A percentile compares a stretch with the other conserved stretches of the same genome.
phyloP scores from a whole-genome alignment of 2,113 vertebrate species.

The Serilophus lunatus region DNA sequence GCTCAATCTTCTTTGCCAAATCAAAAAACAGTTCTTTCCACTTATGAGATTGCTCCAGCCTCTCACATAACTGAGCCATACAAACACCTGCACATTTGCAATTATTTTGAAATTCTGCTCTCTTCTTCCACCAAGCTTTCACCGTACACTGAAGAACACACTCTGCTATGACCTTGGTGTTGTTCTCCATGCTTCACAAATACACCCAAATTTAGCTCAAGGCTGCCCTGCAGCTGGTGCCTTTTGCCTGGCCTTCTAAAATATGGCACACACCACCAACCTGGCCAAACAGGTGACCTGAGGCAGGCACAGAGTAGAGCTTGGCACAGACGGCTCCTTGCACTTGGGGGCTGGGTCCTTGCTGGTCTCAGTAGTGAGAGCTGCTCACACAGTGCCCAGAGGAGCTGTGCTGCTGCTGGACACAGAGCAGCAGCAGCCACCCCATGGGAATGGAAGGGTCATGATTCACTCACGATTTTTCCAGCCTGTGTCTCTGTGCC shows the following conservation, averaged over 20 bases:
- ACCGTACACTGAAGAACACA: background rate
- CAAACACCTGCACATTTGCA: background rate
- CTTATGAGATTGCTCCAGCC: background rate
- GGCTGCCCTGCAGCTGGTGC: background rate
- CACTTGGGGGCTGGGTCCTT: background rate
- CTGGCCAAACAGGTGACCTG: accelerated
- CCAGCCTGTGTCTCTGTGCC: background rate
- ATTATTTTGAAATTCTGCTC: background rate
- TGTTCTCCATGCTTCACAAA: background rate
- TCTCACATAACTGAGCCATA: background rate
- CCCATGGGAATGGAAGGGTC: background rate
- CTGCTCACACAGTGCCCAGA: background rate
- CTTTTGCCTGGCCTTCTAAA: background rate
- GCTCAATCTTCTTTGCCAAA: background rate
- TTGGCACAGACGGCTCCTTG: background rate
- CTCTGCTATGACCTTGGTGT: background rate
- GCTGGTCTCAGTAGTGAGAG: background rate
- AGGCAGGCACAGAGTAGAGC: background rate
- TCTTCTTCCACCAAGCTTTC: background rate
- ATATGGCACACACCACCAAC: background rate
- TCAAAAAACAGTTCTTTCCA: background rate
- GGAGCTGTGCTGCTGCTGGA: background rate
- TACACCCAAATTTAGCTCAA: background rate
- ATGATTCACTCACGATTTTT: background rate
- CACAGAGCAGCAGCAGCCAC: background rate